phyloP scores from a whole-genome alignment of 2,888 invertebrate species.

The Cryptosula pallasiana region DNA sequence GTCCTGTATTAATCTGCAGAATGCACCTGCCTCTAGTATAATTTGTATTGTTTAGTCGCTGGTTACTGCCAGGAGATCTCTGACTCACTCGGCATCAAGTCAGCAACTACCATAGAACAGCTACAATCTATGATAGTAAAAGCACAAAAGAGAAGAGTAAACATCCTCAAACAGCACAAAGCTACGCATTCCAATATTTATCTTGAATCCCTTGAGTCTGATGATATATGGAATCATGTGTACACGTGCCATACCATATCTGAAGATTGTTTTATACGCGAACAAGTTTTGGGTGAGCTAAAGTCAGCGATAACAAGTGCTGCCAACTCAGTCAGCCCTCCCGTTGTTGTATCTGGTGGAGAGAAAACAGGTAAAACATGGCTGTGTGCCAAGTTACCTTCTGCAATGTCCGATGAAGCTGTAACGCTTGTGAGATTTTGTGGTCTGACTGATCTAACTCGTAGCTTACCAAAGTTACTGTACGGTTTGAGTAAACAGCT shows the following conservation, averaged over 20 bases:
- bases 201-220: background rate
- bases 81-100: conserved; percentile 3
- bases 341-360: background rate
- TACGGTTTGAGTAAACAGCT: background rate
- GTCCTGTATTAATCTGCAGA: too few relatives aligned
- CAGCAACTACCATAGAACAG: background rate
- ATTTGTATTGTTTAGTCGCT: background rate
- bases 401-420: background rate
- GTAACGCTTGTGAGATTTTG: conserved; percentile 5
- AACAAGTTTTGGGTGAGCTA: background rate
- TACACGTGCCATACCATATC: background rate
- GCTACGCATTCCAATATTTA: background rate
- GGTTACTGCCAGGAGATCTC: background rate
- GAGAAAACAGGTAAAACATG: conserved; percentile 2
- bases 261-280: background rate
- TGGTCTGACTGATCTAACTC: conserved; percentile 10
- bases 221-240: conserved; percentile 12
- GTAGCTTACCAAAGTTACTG: background rate
- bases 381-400: background rate
- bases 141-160: conserved; percentile 9
- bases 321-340: background rate
- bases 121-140: background rate
- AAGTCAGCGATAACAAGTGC: background rate
- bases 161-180: background rate
- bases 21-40: too few relatives aligned